These are phyloP conservation scores for Drosophila watanabei DNA, from an alignment of 1,140 invertebrate species.

Conservation along the genomic window DNA sequence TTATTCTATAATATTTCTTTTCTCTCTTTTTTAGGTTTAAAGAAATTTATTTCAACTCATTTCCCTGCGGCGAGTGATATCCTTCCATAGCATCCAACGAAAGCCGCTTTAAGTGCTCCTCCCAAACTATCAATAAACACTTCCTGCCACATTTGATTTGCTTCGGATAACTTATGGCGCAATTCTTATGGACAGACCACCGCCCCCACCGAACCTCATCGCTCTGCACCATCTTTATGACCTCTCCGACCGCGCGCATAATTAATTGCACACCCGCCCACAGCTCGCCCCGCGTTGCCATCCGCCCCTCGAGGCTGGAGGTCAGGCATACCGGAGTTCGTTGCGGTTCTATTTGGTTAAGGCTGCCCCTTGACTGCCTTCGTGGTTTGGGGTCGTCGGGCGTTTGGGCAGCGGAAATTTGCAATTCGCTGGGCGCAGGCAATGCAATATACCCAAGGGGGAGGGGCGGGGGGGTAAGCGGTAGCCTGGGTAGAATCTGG, in stretches of 20 bases:
- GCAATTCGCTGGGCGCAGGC: constrained; percentile 60
- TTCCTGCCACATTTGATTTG: constrained; percentile 51
- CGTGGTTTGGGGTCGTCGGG: constrained; percentile 22
- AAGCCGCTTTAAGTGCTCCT: constrained; percentile 9
- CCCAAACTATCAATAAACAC: constrained; percentile 38
- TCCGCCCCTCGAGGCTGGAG: constrained; percentile 16
- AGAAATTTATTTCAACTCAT: not conserved
- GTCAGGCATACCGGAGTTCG: constrained; percentile 45
- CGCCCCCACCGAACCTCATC: constrained; percentile 8
- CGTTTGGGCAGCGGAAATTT: constrained; percentile 73
- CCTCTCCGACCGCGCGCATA: constrained; percentile 40
- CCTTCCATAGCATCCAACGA: not conserved
- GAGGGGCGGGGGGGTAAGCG: not conserved
- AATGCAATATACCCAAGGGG: constrained; percentile 11
- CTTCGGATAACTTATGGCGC: constrained; percentile 26
- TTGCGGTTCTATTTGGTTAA: constrained; percentile 52
- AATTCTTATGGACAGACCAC: not conserved
- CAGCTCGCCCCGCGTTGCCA: not conserved
- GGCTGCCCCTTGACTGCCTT: constrained; percentile 51
- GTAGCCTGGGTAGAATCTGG: constrained; percentile 30
- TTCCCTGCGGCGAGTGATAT: not conserved
- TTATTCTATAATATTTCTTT: not conserved
- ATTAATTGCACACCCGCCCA: constrained; percentile 48
- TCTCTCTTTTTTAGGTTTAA: not conserved
- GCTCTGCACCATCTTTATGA: constrained; percentile 39